These are phyloP conservation scores for Bovichtus diacanthus DNA, from an alignment of 2,797 vertebrate species.

Conservation along the genomic window DNA sequence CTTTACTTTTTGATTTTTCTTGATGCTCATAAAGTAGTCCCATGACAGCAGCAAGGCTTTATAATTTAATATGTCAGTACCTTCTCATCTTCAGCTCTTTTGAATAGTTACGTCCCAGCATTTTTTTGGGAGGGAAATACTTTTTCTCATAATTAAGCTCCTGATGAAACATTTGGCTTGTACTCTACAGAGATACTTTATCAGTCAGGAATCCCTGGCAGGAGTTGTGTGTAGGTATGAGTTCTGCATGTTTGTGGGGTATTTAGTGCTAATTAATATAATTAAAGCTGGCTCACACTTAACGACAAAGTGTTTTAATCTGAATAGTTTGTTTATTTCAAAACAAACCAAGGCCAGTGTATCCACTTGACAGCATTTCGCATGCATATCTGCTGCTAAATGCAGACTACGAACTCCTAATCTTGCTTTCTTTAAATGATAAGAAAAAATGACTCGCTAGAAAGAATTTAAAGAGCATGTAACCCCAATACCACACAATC, in stretches of 20 bases:
- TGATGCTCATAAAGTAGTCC: slow-evolving; percentile 29
- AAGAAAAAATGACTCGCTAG: background rate
- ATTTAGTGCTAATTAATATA: slow-evolving; percentile 59
- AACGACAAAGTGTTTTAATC: slow-evolving; percentile 49
- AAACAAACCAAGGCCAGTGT: slow-evolving; percentile 24
- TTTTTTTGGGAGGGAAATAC: slow-evolving; percentile 27
- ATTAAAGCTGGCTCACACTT: slow-evolving; percentile 23
- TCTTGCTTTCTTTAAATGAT: slow-evolving; percentile 2
- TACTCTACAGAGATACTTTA: slow-evolving; percentile 48
- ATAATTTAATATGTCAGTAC: slow-evolving; percentile 50
- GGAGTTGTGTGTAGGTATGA: slow-evolving; percentile 55
- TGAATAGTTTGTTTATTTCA: slow-evolving; percentile 34
- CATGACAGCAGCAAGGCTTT: slow-evolving; percentile 35
- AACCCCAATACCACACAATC: background rate
- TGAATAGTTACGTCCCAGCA: slow-evolving; percentile 32
- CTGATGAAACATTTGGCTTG: slow-evolving; percentile 57
- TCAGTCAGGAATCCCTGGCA: slow-evolving; percentile 64
- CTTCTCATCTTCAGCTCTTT: slow-evolving; percentile 51
- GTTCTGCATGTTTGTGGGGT: slow-evolving; percentile 47
- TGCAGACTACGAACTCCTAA: background rate
- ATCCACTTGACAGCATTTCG: slow-evolving; percentile 11
- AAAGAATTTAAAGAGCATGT: background rate
- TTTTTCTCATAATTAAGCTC: slow-evolving; percentile 60
- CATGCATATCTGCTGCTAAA: slow-evolving; percentile 8
- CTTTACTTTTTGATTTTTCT: slow-evolving; percentile 18